phyloP scores from a whole-genome alignment of 2,113 vertebrate genomes.

The Peromyscus polionotus region DNA sequence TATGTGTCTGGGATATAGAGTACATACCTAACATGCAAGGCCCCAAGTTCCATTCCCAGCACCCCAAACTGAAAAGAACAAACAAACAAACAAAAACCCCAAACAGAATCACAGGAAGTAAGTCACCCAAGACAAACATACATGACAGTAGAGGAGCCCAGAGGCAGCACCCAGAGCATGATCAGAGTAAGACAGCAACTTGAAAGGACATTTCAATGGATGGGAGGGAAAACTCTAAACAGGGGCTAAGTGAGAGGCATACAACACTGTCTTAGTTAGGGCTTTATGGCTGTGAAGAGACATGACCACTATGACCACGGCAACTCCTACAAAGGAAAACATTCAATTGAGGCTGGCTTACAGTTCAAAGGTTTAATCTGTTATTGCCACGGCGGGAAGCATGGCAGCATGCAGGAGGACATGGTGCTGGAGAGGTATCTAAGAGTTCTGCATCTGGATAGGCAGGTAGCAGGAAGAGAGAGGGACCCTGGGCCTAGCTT shows the following conservation, averaged over 20 bases:
- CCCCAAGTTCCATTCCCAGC: not conserved
- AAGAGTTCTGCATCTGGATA: not conserved
- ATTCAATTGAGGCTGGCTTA: not conserved
- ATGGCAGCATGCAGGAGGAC: not conserved
- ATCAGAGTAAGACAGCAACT: not conserved
- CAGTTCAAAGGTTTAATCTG: not conserved
- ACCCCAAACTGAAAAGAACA: not conserved
- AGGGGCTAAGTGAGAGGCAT: not conserved
- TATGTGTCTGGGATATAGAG: not conserved
- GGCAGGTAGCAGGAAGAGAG: not conserved
- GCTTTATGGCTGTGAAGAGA: not conserved
- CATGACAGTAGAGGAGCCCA: not conserved
- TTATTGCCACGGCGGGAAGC: not conserved
- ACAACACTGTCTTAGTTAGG: not conserved
- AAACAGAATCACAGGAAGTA: not conserved
- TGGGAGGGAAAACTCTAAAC: not conserved
- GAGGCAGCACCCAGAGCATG: not conserved
- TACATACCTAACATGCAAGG: not conserved
- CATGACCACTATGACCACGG: not conserved
- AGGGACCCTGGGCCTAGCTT: not conserved
- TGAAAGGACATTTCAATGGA: not conserved
- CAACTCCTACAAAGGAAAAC: not conserved
- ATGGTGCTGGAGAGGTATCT: not conserved
- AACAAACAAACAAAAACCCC: not conserved
- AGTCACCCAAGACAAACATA: not conserved